Evolutionary conservation across 2,888 invertebrate species (phyloP).

Genomic region (Eupithecia subfuscata): DNA sequence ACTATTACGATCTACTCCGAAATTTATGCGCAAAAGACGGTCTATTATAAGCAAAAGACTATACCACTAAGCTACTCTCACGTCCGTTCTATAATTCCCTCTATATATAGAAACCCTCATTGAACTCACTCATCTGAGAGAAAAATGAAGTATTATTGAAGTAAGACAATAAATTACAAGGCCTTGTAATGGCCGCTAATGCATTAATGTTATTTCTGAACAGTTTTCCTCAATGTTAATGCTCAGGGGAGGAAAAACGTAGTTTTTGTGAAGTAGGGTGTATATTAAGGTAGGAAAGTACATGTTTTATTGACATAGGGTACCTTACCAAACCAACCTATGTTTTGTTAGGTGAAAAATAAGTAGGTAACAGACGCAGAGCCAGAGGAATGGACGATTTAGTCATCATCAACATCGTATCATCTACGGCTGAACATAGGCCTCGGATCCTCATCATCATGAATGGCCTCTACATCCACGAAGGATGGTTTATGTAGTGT

Average conservation of each 20-base stretch:
- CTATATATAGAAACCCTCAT: background rate
- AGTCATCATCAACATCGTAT: too few species aligned
- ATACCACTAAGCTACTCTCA: too few species aligned
- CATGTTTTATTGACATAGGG: background rate
- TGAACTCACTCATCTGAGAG: background rate
- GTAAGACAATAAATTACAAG: conserved; percentile 32
- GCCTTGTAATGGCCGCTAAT: conserved; percentile 38
- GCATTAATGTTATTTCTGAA: conserved; percentile 34
- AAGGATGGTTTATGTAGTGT: too few species aligned
- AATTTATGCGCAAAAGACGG: too few species aligned
- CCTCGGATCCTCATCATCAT: too few species aligned
- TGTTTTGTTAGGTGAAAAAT: background rate
- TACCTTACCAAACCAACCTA: background rate
- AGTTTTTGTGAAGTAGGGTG: conserved; percentile 4
- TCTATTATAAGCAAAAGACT: background rate
- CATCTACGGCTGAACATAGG: too few species aligned
- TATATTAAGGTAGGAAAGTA: background rate
- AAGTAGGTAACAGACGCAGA: background rate
- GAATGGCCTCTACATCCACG: too few species aligned
- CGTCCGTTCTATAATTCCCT: background rate
- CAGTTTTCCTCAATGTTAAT: conserved; percentile 28
- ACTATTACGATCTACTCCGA: too few species aligned
- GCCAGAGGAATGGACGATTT: background rate
- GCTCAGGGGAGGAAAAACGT: conserved; percentile 14
- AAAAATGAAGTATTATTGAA: conserved; percentile 22